These are phyloP conservation scores for Cetoscarus ocellatus DNA, from an alignment of 2,797 vertebrate genomes.

Conservation along the genomic window DNA sequence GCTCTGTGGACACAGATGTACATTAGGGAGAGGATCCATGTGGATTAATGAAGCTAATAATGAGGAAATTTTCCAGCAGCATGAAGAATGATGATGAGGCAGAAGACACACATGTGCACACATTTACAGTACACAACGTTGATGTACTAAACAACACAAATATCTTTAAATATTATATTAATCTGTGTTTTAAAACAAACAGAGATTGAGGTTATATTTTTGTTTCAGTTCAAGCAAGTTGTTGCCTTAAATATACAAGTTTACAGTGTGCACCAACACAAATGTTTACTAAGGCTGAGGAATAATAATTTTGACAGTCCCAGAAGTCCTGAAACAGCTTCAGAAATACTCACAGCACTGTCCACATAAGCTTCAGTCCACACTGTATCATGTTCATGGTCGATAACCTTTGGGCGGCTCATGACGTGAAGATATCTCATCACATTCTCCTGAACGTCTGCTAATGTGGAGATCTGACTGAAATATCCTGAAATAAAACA, in stretches of 20 bases:
- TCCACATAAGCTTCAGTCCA: slow-evolving; percentile 99
- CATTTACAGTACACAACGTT: slow-evolving; percentile 23
- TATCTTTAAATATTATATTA: background rate
- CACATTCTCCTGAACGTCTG: slow-evolving; percentile 97
- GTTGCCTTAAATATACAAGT: background rate
- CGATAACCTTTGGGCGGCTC: slow-evolving; percentile 97
- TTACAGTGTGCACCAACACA: background rate
- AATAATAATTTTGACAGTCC: background rate
- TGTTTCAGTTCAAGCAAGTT: background rate
- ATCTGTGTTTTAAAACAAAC: background rate
- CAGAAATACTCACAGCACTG: slow-evolving; percentile 90
- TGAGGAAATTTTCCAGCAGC: slow-evolving; percentile 74
- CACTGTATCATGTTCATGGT: slow-evolving; percentile 96
- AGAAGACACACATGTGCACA: slow-evolving; percentile 49
- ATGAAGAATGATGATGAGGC: slow-evolving; percentile 69
- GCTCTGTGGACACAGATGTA: slow-evolving; percentile 65
- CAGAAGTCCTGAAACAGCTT: background rate
- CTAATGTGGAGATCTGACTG: slow-evolving; percentile 97
- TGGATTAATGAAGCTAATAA: slow-evolving; percentile 82
- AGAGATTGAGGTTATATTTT: slow-evolving; percentile 12
- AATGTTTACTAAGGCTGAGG: background rate
- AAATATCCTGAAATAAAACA: slow-evolving; percentile 89
- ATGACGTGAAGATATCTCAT: slow-evolving; percentile 98
- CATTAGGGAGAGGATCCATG: slow-evolving; percentile 36
- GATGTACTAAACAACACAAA: slow-evolving; percentile 7